Percentiles rank a stretch among this genome's conserved stretches.
Conservation (phyloP, 1,140 invertebrate genomes). For the Nylanderia fulva region DNA sequence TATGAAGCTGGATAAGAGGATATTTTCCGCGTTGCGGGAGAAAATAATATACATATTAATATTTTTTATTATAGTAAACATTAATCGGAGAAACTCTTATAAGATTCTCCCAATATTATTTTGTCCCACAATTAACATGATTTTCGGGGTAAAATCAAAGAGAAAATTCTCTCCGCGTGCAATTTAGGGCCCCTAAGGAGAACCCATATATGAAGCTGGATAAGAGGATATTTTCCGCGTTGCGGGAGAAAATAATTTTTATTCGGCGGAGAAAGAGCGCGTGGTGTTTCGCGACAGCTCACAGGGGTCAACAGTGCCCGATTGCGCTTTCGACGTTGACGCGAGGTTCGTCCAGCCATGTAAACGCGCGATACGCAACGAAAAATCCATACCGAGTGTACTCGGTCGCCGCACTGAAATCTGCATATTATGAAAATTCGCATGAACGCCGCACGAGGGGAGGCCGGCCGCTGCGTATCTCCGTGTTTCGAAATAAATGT, state of each 20-base stretch:
- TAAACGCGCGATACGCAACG: conserved; percentile 55
- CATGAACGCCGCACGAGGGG: conserved; percentile 25
- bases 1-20: too few relatives aligned
- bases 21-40: too few relatives aligned
- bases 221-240: not conserved
- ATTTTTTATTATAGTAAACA: too few relatives aligned
- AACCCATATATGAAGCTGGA: not conserved
- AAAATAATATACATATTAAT: too few relatives aligned
- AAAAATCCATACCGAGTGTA: conserved; percentile 60
- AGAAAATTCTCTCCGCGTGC: too few relatives aligned
- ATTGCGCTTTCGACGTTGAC: conserved; percentile 56
- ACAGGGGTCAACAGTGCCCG: conserved; percentile 27
- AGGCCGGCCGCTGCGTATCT: not conserved
- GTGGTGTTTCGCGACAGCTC: not conserved
- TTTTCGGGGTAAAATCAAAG: too few relatives aligned
- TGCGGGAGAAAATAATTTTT: conserved; percentile 6
- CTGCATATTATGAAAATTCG: conserved; percentile 62
- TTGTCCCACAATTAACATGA: too few relatives aligned
- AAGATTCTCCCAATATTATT: too few relatives aligned
- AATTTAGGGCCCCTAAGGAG: too few relatives aligned
- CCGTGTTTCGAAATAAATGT: conserved; percentile 58
- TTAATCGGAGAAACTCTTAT: too few relatives aligned
- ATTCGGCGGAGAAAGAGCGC: too few relatives aligned
- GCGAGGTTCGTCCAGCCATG: conserved; percentile 42
- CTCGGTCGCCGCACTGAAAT: conserved; percentile 53